phyloP scores from a whole-genome alignment of 2,888 invertebrate genomes.

The Andricus curvator region DNA sequence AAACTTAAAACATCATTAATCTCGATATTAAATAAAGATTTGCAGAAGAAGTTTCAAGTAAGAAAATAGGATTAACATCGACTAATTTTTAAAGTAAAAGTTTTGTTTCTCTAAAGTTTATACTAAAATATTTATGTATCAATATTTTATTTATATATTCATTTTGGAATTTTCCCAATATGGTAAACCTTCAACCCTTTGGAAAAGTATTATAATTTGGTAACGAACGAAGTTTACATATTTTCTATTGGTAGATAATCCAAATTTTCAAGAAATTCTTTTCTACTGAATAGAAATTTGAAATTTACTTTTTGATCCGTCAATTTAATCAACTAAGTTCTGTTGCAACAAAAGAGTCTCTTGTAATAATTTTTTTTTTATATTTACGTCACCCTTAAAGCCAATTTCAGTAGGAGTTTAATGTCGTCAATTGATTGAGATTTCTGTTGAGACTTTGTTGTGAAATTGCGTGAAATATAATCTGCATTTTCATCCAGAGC shows the following conservation, averaged over 20 bases:
- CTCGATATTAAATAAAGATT: too few species aligned
- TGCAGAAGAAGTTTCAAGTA: too few species aligned
- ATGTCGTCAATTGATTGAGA: background rate
- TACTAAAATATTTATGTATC: background rate
- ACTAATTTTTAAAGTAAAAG: background rate
- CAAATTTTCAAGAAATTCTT: background rate
- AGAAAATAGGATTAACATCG: too few species aligned
- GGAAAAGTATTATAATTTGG: too few species aligned
- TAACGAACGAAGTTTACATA: background rate
- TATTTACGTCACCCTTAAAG: background rate
- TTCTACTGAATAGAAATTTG: background rate
- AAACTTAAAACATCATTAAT: too few species aligned
- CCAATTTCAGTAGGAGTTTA: background rate
- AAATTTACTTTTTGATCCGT: background rate
- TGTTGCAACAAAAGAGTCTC: background rate
- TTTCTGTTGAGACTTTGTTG: slow-evolving; percentile 21
- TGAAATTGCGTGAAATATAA: slow-evolving; percentile 67
- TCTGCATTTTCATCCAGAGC: slow-evolving; percentile 58
- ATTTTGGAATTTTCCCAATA: too few species aligned
- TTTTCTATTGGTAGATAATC: background rate
- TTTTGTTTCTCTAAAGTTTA: background rate
- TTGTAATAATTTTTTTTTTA: background rate
- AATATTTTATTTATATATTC: background rate
- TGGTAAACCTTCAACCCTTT: too few species aligned
- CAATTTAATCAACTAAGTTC: background rate